A percentile compares a stretch with the other conserved stretches of the same genome.
phyloP scores from a whole-genome alignment of 2,888 invertebrate species.

The Neria commutata region DNA sequence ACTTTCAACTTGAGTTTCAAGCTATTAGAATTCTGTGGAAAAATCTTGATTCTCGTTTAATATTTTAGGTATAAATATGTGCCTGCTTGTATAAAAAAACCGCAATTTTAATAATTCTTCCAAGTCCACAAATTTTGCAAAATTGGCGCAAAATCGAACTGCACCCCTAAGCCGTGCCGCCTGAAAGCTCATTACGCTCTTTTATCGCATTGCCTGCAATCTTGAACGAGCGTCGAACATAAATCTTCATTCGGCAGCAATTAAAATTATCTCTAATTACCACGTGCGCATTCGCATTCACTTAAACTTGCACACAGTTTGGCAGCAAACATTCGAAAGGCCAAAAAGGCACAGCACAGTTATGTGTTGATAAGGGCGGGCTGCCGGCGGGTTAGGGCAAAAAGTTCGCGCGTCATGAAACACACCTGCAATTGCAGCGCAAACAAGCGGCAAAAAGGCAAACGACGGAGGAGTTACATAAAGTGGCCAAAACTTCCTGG shows the following conservation, averaged over 20 bases:
- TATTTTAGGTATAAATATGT: too few species aligned
- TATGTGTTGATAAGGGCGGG: too few species aligned
- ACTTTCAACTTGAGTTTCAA: too few species aligned
- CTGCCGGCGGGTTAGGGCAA: too few species aligned
- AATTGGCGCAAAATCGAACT: background rate
- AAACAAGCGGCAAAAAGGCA: conserved; percentile 13
- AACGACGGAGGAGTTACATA: conserved; percentile 5
- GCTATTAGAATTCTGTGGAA: too few species aligned
- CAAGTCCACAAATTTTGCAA: too few species aligned
- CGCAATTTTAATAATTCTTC: too few species aligned
- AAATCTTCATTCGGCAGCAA: conserved; percentile 59
- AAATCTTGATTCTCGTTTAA: too few species aligned
- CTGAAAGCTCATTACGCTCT: background rate
- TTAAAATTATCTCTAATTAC: conserved; percentile 60
- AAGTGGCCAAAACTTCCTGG: background rate
- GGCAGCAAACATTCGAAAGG: background rate
- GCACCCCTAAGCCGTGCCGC: background rate
- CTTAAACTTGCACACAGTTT: conserved; percentile 14
- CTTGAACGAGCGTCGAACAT: conserved; percentile 30
- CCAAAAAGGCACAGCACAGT: background rate
- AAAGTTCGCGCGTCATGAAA: background rate
- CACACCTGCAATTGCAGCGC: conserved; percentile 1
- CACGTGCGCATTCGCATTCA: conserved; percentile 40
- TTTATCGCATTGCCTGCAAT: background rate
- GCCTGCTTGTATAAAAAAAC: too few species aligned